Conservation (phyloP, 1,140 invertebrate genomes). For the Ptiloglossa arizonensis region DNA sequence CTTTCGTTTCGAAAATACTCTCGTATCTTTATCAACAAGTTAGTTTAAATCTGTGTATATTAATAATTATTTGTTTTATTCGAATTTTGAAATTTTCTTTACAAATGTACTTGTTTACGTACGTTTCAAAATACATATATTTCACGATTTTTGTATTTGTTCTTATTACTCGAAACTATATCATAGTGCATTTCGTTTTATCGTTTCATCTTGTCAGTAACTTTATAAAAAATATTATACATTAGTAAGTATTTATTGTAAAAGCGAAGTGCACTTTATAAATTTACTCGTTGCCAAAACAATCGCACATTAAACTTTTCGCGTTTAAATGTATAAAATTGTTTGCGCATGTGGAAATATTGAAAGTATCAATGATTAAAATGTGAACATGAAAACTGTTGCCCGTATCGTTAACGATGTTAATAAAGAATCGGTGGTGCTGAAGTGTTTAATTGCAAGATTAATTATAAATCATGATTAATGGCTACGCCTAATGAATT, state of each 20-base stretch:
- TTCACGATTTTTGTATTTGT: too few species aligned
- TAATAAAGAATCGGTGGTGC: constrained; percentile 53
- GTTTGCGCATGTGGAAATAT: constrained; percentile 11
- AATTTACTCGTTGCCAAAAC: not conserved
- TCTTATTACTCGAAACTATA: not conserved
- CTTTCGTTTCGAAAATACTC: too few species aligned
- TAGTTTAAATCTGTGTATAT: too few species aligned
- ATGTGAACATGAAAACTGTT: constrained; percentile 48
- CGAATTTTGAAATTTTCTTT: not conserved
- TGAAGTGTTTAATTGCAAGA: constrained; percentile 53
- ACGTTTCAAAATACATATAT: too few species aligned
- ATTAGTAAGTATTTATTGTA: not conserved
- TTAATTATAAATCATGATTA: constrained; percentile 63
- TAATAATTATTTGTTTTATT: not conserved
- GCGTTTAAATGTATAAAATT: not conserved
- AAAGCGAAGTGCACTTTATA: not conserved
- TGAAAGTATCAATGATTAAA: constrained; percentile 48
- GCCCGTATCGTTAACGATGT: constrained; percentile 37
- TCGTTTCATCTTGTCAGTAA: not conserved
- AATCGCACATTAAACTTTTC: not conserved
- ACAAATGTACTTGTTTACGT: too few species aligned
- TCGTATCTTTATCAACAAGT: too few species aligned
- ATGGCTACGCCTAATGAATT: constrained; percentile 56
- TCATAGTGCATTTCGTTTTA: not conserved
- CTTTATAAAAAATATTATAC: not conserved